These are phyloP conservation scores for Brachionus asplanchnoidis DNA, from an alignment of 1,140 invertebrate genomes.

Conservation along the genomic window DNA sequence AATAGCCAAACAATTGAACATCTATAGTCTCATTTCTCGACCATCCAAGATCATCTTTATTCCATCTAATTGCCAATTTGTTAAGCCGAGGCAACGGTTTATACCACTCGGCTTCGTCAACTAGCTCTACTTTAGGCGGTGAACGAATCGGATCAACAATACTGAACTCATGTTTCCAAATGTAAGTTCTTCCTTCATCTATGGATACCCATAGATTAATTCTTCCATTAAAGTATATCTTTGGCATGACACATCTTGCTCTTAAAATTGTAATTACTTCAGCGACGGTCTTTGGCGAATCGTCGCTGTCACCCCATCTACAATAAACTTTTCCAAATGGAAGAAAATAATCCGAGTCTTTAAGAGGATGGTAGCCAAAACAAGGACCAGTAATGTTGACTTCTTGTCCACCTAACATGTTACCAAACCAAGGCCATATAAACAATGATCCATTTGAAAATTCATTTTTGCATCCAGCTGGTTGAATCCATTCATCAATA, in stretches of 20 bases:
- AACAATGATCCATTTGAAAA: conserved; percentile 62
- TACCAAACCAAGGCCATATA: conserved; percentile 85
- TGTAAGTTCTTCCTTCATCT: conserved; percentile 30
- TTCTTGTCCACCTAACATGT: conserved; percentile 87
- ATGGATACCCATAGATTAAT: conserved; percentile 39
- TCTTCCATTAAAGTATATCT: conserved; percentile 29
- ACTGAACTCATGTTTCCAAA: conserved; percentile 30
- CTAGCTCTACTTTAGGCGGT: conserved; percentile 2
- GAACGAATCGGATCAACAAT: conserved; percentile 39
- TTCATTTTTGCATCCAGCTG: conserved; percentile 70
- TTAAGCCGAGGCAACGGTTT: neutral
- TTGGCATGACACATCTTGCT: conserved; percentile 39
- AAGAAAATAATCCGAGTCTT: conserved; percentile 25
- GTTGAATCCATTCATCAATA: conserved; percentile 85
- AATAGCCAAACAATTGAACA: conserved; percentile 41
- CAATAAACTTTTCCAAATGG: conserved; percentile 38
- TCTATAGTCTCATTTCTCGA: conserved; percentile 28
- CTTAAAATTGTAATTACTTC: conserved; percentile 33
- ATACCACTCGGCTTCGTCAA: conserved; percentile 20
- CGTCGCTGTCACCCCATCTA: conserved; percentile 20
- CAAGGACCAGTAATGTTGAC: conserved; percentile 92
- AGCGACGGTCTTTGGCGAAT: conserved; percentile 12
- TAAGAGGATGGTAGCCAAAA: conserved; percentile 57
- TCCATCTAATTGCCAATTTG: conserved; percentile 37
- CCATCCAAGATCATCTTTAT: conserved; percentile 36